Evolutionary conservation across 1,140 invertebrate genomes (phyloP).

Genomic region (Copidosoma floridanum): DNA sequence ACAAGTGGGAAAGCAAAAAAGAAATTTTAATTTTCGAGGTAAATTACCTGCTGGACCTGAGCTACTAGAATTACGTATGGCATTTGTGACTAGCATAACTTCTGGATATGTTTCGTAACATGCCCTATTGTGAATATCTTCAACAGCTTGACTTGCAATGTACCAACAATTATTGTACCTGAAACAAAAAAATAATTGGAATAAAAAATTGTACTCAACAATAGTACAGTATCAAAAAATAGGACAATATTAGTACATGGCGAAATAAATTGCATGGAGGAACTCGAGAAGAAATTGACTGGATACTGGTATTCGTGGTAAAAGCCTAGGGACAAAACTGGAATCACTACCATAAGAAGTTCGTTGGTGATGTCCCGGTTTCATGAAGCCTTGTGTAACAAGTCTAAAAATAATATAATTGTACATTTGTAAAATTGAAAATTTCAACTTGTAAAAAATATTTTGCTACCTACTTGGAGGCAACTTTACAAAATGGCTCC

Average conservation of each 20-base stretch:
- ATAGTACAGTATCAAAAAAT: too few relatives aligned
- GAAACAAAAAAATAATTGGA: slow-evolving; percentile 5
- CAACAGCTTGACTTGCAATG: slow-evolving; percentile 72
- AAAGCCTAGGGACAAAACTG: slow-evolving; percentile 59
- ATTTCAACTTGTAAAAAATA: background rate
- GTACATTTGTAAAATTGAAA: too few relatives aligned
- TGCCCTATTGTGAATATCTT: slow-evolving; percentile 82
- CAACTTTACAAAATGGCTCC: slow-evolving; percentile 79
- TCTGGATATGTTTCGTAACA: slow-evolving; percentile 85
- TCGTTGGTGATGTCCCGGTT: slow-evolving; percentile 64
- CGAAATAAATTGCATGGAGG: slow-evolving; percentile 83
- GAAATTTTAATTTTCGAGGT: too few relatives aligned
- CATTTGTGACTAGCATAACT: slow-evolving; percentile 85
- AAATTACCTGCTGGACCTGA: slow-evolving; percentile 65
- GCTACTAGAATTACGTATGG: slow-evolving; percentile 81
- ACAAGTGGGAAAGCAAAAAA: too few relatives aligned
- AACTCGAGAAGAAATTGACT: slow-evolving; percentile 82
- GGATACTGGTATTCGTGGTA: slow-evolving; percentile 80
- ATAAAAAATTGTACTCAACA: background rate
- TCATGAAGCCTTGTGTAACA: slow-evolving; percentile 80
- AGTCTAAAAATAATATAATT: slow-evolving; percentile 59
- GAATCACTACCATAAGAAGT: slow-evolving; percentile 64
- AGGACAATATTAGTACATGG: slow-evolving; percentile 66
- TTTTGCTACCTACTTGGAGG: slow-evolving; percentile 68
- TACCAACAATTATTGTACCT: slow-evolving; percentile 74